Conservation (phyloP, 1,140 invertebrate genomes). For the Thereuonema tuberculata region DNA sequence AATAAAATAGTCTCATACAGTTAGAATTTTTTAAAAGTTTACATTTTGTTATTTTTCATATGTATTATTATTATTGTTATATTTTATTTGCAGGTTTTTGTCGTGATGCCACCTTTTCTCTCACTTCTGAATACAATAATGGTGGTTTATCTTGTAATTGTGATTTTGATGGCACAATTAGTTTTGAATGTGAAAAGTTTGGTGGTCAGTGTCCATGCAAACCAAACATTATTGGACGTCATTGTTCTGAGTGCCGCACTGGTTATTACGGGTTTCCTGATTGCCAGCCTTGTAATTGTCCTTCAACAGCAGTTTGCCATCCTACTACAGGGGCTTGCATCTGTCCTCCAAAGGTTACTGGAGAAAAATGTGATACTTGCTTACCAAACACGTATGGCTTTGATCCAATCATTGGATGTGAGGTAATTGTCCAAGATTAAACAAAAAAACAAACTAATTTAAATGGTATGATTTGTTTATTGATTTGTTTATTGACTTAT, state of each 20-base stretch:
- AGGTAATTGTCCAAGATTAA: slow-evolving; percentile 32
- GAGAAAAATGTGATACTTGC: slow-evolving; percentile 73
- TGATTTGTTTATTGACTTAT: background rate
- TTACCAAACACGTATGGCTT: slow-evolving; percentile 81
- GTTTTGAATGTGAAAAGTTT: slow-evolving; percentile 75
- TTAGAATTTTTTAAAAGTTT: too few relatives aligned
- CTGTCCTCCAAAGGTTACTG: slow-evolving; percentile 43
- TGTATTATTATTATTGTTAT: too few relatives aligned
- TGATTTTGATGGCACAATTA: slow-evolving; percentile 71
- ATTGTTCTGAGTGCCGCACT: slow-evolving; percentile 75
- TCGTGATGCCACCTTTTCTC: slow-evolving; percentile 74
- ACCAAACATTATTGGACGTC: slow-evolving; percentile 81
- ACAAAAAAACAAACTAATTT: background rate
- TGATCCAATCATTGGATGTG: slow-evolving; percentile 87
- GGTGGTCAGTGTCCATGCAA: slow-evolving; percentile 94
- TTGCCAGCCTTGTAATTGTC: slow-evolving; percentile 75
- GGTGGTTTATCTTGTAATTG: slow-evolving; percentile 81
- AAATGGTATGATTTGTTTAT: background rate
- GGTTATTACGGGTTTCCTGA: slow-evolving; percentile 93
- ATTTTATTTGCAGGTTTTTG: slow-evolving; percentile 53
- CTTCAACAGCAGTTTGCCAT: slow-evolving; percentile 64
- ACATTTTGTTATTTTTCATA: too few relatives aligned
- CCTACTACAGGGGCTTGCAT: slow-evolving; percentile 46
- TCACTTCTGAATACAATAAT: slow-evolving; percentile 88
- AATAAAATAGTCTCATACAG: background rate